Conservation (phyloP, 1,140 invertebrate genomes). For the Metaphire vulgaris region DNA sequence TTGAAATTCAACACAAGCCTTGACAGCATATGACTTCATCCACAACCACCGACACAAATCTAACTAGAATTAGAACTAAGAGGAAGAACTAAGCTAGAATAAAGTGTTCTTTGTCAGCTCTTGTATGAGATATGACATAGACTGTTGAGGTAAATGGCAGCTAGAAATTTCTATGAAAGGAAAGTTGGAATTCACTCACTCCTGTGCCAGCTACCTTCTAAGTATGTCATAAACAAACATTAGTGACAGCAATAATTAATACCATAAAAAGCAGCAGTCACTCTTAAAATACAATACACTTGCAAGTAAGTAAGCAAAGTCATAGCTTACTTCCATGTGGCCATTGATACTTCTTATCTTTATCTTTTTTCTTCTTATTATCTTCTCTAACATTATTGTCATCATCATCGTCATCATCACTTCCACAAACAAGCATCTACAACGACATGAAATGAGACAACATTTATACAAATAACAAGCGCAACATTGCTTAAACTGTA, state of each 20-base stretch:
- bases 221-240: neutral
- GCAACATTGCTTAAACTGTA: neutral
- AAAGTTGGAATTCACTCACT: too few species aligned
- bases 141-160: neutral
- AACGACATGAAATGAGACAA: slow-evolving; percentile 14
- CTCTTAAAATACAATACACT: too few species aligned
- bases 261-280: neutral
- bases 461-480: neutral
- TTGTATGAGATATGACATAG: neutral
- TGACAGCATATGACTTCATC: neutral
- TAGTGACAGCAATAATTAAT: neutral
- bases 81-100: neutral
- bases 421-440: slow-evolving; percentile 48
- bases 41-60: neutral
- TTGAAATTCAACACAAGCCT: neutral
- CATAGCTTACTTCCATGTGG: slow-evolving; percentile 67
- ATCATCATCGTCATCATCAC: slow-evolving; percentile 46
- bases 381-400: slow-evolving; percentile 59
- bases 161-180: too few species aligned
- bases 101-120: neutral
- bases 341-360: slow-evolving; percentile 85
- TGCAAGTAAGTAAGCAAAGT: too few species aligned
- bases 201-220: neutral
- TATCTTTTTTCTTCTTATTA: slow-evolving; percentile 75
- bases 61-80: slow-evolving; percentile 11